Base-by-base conservation (phyloP, 2,113 vertebrate species). In the Varanus salvator region DNA sequence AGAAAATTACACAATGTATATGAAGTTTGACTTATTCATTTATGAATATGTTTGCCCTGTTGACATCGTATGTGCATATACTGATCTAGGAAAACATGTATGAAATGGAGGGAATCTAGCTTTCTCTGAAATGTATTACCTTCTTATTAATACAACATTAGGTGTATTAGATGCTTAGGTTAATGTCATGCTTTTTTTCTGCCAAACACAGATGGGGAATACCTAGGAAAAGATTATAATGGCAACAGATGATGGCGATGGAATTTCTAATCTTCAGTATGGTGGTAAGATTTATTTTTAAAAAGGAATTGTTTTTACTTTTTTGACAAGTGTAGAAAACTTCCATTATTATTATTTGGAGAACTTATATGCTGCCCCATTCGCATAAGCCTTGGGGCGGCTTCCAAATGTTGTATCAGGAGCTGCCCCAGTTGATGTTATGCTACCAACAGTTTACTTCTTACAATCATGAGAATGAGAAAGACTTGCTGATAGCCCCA, bases 201-300 rank as follows among this genome's bases (percentile, higher is more conserved):
- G 23, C 0, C 17, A 82, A 2, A 0, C 14, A 5, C 80, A 97
- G 97, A 97, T 97, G 97, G 97, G 77, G 93, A 91, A 95, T 91
- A 78, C 89, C 6, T 96, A 97, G 95, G 95, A 85, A 92, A 86
- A 90, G 93, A 95, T 87, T 94, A 97, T 94, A 96, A 97, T 97
- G 97, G 97, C 97, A 96, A 85, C 96, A n/a, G 82, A 72, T 72
- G 80, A 75, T 29, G 96, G 97, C 91, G 95, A 97, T 95, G 96
- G 94, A 89, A 92, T 96, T 92, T 96, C 95, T 91, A 96, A 95
- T 92, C 89, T 80, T 88, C 89, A 87, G 84, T 93, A 87, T 0
- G 48, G 87, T 91, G 93, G 96, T 96, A 94, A 96, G 96, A 71
- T 14, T 3, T 72, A 29, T 60, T 23, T 64, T 72, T 86, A 0